Percentiles rank a stretch among this genome's conserved stretches.
These are phyloP conservation scores for Drosophila pegasa DNA, from an alignment of 2,888 invertebrate genomes.

Conservation along the genomic window DNA sequence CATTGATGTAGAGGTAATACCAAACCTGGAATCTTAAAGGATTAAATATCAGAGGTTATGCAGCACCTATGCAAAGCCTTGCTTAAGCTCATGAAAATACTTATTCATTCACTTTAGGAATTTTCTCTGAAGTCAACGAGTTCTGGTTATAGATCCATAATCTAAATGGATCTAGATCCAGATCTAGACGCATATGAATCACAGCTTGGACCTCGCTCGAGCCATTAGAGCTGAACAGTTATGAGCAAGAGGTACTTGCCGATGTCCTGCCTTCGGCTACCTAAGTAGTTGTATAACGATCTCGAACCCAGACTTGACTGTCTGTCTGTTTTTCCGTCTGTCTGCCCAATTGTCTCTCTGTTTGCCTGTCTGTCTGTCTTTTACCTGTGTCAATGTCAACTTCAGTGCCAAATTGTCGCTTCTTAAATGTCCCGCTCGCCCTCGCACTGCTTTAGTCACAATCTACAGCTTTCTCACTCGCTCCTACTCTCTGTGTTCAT, in stretches of 20 bases:
- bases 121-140: not conserved
- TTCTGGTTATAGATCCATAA: not conserved
- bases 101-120: not conserved
- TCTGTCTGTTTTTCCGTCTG: not conserved
- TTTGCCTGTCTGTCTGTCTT: constrained; percentile 21
- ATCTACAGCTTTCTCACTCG: constrained; percentile 2
- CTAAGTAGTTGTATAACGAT: constrained; percentile 48
- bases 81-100: no score
- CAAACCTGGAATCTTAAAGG: not conserved
- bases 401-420: constrained; percentile 77
- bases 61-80: not conserved
- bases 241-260: not conserved
- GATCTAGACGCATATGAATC: constrained; percentile 10
- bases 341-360: constrained; percentile 1
- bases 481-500: not conserved
- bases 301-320: not conserved
- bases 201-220: not conserved
- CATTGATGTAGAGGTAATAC: not conserved
- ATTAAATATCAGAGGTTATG: not conserved
- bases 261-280: constrained; percentile 39
- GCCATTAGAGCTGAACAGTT: not conserved
- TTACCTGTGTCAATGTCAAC: constrained; percentile 77
- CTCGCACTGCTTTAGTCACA: not conserved
- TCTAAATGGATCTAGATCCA: not conserved
- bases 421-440: constrained; percentile 62